Conservation (phyloP, 2,797 vertebrate genomes). For the Crenuchus spilurus region DNA sequence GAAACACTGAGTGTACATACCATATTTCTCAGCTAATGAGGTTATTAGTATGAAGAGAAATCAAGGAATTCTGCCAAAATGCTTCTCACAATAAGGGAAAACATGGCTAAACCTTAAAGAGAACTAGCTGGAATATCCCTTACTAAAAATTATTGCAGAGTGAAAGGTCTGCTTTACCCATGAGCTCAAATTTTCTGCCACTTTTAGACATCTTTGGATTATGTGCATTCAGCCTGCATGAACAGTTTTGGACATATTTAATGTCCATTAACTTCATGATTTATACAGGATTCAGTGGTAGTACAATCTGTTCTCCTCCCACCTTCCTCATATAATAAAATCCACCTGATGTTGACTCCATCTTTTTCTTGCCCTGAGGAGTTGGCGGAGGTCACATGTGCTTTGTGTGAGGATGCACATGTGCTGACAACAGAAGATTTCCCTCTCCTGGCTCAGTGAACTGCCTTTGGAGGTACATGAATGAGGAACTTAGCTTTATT, state of each 20-base stretch:
- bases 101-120: not conserved
- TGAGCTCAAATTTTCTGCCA: no score
- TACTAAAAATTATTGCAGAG: not conserved
- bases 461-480: not conserved
- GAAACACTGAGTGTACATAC: constrained; percentile 37
- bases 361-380: constrained; percentile 10
- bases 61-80: constrained; percentile 8
- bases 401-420: constrained; percentile 44
- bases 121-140: not conserved
- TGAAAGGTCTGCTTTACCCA: not conserved
- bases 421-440: constrained; percentile 38
- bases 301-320: not conserved
- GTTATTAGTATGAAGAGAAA: constrained; percentile 20
- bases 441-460: constrained; percentile 1
- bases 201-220: no score
- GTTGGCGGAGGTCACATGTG: constrained; percentile 21
- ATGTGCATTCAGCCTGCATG: not conserved
- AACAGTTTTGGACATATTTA: no score
- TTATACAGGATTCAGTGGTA: not conserved
- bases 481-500: constrained; percentile 1
- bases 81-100: not conserved
- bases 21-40: constrained; percentile 38
- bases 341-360: constrained; percentile 2
- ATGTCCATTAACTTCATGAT: not conserved
- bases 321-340: constrained; percentile 20